Evolutionary conservation across 2,888 invertebrate genomes (phyloP).

Genomic region (Chydorus sphaericus): DNA sequence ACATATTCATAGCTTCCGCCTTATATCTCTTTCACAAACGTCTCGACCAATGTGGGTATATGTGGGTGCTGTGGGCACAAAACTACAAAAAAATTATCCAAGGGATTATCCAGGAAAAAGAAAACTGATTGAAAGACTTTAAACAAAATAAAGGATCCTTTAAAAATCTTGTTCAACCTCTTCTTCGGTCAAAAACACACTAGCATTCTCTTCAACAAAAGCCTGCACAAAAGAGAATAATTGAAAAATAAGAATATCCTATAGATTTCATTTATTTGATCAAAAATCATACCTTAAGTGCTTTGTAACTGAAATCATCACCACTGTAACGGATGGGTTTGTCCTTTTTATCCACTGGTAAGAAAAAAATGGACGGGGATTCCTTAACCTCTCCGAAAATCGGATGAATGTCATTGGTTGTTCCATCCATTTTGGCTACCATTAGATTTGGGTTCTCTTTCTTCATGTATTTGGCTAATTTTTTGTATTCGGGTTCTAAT

Average conservation of each 20-base stretch:
- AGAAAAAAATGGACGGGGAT: conserved; percentile 30
- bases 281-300: conserved; percentile 18
- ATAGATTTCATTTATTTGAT: background rate
- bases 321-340: conserved; percentile 29
- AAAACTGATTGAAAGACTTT: no score
- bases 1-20: no score
- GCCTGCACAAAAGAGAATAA: background rate
- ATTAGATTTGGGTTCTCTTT: conserved; percentile 21
- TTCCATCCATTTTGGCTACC: conserved; percentile 28
- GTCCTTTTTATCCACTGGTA: conserved; percentile 27
- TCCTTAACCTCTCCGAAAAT: conserved; percentile 24
- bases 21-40: no score
- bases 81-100: no score
- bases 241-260: background rate
- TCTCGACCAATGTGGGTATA: no score
- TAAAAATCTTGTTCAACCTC: no score
- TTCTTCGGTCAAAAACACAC: conserved; percentile 17
- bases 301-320: conserved; percentile 25
- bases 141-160: no score
- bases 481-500: conserved; percentile 34
- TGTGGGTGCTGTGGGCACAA: no score
- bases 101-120: no score
- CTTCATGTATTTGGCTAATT: conserved; percentile 24
- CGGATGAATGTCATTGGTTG: conserved; percentile 27
- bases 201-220: conserved; percentile 15